A percentile compares a stretch with the other conserved stretches of the same genome.
phyloP scores from a whole-genome alignment of 2,888 invertebrate genomes.

The Himalopsyche kuldschensis region DNA sequence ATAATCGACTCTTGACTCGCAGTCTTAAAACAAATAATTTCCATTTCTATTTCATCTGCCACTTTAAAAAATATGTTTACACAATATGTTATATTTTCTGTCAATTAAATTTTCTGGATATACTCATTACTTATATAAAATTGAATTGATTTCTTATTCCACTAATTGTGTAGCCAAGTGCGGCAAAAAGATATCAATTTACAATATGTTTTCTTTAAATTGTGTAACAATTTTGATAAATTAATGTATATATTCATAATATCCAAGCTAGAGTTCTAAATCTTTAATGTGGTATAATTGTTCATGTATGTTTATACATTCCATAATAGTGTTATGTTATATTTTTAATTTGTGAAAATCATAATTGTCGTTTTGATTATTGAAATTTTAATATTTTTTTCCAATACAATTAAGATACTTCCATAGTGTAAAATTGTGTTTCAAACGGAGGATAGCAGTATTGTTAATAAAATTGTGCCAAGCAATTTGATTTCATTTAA shows the following conservation, averaged over 20 bases:
- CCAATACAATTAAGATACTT: background rate
- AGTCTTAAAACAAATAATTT: no score
- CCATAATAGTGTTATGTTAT: background rate
- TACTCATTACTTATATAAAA: no score
- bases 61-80: no score
- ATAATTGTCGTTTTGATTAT: background rate
- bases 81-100: no score
- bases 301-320: background rate
- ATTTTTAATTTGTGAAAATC: background rate
- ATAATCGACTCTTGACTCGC: background rate
- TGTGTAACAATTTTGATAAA: background rate
- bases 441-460: background rate
- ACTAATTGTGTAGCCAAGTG: no score
- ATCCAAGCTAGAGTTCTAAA: background rate
- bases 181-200: no score
- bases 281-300: background rate
- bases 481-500: background rate
- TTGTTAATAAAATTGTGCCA: background rate
- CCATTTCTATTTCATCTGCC: no score
- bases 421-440: background rate
- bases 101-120: no score
- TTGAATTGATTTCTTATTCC: no score
- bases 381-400: background rate
- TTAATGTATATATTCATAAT: background rate
- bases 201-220: background rate